phyloP scores from a whole-genome alignment of 2,113 vertebrate species.

The Geococcyx californianus region DNA sequence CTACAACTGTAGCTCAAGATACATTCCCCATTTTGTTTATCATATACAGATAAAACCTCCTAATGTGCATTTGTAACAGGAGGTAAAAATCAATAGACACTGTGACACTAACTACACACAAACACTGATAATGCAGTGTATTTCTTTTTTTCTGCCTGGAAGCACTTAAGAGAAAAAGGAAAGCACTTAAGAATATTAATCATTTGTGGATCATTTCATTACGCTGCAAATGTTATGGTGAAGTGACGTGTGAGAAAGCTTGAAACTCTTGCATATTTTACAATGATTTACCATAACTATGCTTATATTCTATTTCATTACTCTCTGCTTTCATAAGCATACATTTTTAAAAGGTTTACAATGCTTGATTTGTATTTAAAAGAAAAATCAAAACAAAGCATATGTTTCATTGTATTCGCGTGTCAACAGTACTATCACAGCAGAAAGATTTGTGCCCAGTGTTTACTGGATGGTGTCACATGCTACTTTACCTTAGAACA shows the following conservation, averaged over 20 bases:
- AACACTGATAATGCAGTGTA: conserved; percentile 42
- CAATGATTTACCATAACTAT: conserved; percentile 44
- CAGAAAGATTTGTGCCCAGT: conserved; percentile 49
- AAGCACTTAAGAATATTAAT: conserved; percentile 71
- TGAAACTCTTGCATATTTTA: conserved; percentile 44
- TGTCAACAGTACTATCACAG: conserved; percentile 29
- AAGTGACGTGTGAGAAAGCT: conserved; percentile 47
- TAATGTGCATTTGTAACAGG: conserved; percentile 32
- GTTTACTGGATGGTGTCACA: conserved; percentile 41
- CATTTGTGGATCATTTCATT: conserved; percentile 63
- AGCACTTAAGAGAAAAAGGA: conserved; percentile 58
- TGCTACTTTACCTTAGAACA: conserved; percentile 35
- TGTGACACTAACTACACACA: conserved; percentile 40
- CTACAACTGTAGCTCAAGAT: not conserved
- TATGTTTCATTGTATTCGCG: conserved; percentile 49
- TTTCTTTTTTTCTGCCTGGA: conserved; percentile 46
- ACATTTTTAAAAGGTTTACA: conserved; percentile 47
- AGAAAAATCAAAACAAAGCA: conserved; percentile 51
- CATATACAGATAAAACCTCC: conserved; percentile 1
- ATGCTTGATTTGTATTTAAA: conserved; percentile 49
- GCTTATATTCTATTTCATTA: conserved; percentile 50
- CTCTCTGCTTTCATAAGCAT: conserved; percentile 20
- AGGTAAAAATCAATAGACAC: conserved; percentile 62
- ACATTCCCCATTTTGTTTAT: conserved; percentile 33
- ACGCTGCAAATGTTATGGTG: conserved; percentile 17